A percentile compares a stretch with the other conserved stretches of the same genome.
Conservation (phyloP, 2,888 invertebrate genomes). For the Agrochola macilenta region DNA sequence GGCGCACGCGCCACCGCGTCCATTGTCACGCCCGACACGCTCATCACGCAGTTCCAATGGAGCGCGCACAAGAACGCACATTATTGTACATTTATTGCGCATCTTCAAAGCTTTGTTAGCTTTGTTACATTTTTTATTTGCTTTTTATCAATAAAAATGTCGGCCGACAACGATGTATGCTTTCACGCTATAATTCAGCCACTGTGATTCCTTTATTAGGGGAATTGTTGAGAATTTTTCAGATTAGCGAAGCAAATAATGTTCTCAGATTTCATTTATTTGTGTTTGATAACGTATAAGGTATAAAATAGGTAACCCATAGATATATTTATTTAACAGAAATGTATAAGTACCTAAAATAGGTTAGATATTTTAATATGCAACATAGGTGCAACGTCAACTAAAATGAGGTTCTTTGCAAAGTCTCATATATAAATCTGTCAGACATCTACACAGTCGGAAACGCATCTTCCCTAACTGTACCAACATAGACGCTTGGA, state of each 20-base stretch:
- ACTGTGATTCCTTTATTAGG: conserved; percentile 79
- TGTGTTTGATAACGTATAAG: conserved; percentile 3
- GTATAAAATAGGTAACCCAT: conserved; percentile 28
- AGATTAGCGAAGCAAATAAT: conserved; percentile 64
- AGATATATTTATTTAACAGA: conserved; percentile 7
- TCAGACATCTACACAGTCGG: neutral
- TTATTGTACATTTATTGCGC: conserved; percentile 89
- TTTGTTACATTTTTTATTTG: conserved; percentile 83
- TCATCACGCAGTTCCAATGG: conserved; percentile 77
- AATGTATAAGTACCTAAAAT: neutral
- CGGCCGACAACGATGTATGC: conserved; percentile 85
- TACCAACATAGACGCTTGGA: conserved; percentile 3
- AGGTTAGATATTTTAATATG: neutral
- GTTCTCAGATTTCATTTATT: conserved; percentile 65
- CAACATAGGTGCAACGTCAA: neutral
- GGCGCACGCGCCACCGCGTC: conserved; percentile 85
- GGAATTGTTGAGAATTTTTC: conserved; percentile 62
- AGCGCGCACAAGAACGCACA: conserved; percentile 81
- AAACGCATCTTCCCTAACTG: conserved; percentile 2
- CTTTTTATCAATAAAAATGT: conserved; percentile 85
- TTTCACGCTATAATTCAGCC: conserved; percentile 86
- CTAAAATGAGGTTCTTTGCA: no score
- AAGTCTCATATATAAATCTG: neutral
- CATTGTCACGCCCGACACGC: conserved; percentile 87
- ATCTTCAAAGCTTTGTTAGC: conserved; percentile 88